phyloP scores from a whole-genome alignment of 2,888 invertebrate species.

The Coenonympha glycerion region DNA sequence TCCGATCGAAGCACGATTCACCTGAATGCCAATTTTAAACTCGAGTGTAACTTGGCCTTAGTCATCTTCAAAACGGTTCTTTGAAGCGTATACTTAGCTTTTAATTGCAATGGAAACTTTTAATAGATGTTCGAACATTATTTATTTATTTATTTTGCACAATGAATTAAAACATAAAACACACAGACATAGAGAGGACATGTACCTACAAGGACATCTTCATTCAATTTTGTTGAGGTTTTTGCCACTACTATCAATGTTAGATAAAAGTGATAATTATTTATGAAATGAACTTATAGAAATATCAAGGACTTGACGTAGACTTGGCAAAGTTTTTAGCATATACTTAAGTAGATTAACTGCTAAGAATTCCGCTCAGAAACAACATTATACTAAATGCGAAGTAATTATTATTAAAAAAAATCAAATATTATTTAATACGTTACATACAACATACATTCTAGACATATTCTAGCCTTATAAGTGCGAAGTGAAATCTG shows the following conservation, averaged over 20 bases:
- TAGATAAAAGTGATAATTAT: background rate
- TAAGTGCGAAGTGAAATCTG: conserved; percentile 22
- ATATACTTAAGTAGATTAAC: background rate
- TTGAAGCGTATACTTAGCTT: conserved; percentile 14
- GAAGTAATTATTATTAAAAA: conserved; percentile 20
- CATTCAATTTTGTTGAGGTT: background rate
- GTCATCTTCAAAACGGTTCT: conserved; percentile 28
- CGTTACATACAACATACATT: conserved; percentile 20
- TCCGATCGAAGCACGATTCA: conserved; percentile 31
- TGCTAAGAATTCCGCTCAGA: conserved; percentile 10
- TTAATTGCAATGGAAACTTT: conserved; percentile 18
- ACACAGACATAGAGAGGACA: too few species aligned
- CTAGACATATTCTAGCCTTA: conserved; percentile 18
- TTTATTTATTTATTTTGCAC: too few species aligned
- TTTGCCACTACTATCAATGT: background rate
- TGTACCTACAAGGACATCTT: too few species aligned
- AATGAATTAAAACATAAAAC: too few species aligned
- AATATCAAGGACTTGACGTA: conserved; percentile 9
- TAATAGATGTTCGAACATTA: conserved; percentile 3
- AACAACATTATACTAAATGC: conserved; percentile 11
- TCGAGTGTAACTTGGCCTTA: conserved; percentile 30
- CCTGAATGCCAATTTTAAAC: conserved; percentile 30
- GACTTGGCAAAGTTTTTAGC: background rate
- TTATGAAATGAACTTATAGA: background rate
- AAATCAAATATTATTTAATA: too few species aligned